Base-by-base conservation (phyloP, 2,888 invertebrate species). In the Tenodera sinensis region DNA sequence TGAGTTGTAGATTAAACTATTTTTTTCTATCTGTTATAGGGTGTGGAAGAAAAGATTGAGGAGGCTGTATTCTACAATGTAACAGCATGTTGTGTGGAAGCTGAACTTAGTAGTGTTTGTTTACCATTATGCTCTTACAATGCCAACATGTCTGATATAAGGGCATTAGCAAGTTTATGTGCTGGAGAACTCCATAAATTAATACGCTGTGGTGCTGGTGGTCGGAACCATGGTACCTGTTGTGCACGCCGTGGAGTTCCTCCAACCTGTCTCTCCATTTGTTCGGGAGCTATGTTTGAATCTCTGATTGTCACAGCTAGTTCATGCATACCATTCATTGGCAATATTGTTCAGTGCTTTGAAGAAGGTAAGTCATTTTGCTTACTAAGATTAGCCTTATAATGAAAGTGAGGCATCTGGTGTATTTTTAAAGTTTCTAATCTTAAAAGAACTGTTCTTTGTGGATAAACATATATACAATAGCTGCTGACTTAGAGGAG, bases 261-360 rank as follows among this genome's bases (percentile, higher is more conserved):
- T 25, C 92, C 94, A 15, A 93, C 93, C 90, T 98, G 97, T 92
- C 94, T 96, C 91, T 95, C 96, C 2, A 94, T 97, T 81, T 97
- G 97, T 93, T 95, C 96, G 6, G 97, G 97, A 90, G 94, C 95
- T 28, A 93, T 95, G 27, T 93, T 95, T 88, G 95, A 96, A 85
- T 94, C 95, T 91, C 93, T 95, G 89, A 90, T 91, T 28, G 94
- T 94, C 81, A 94, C 96, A 12, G 95, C 96, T 90, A 95, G 96
- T 90, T 95, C 95, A 87, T 97, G 97, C 93, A 95, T 97, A 89
- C 96, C 97, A 0, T 97, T 96, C 93, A 96, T 97, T 91, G 97
- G 97, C 81, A 97, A 97, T 93, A 97, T 97, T 91, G 96, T 97
- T 88, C 97, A 97, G 93, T 97, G 97, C 93, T 97, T 97, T 92